Evolutionary conservation across 2,113 vertebrate genomes (phyloP).

Genomic region (Todiramphus saurophagus): DNA sequence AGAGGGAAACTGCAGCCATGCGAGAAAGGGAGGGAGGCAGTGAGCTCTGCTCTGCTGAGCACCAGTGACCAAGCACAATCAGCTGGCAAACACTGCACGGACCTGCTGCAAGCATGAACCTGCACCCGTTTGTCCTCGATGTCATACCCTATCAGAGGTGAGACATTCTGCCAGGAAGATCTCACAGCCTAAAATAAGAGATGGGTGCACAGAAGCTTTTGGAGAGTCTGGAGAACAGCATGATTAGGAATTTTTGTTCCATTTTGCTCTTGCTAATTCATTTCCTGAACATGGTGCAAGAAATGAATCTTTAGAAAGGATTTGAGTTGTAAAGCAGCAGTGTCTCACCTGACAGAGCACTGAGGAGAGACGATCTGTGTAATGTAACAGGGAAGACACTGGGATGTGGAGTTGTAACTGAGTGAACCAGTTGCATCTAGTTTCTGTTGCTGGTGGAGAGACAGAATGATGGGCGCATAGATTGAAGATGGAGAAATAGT

Average conservation of each 20-base stretch:
- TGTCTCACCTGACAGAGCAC: background rate
- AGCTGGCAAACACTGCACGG: background rate
- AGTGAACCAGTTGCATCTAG: background rate
- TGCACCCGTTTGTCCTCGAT: background rate
- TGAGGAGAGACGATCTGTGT: background rate
- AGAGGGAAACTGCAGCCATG: background rate
- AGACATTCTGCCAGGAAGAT: background rate
- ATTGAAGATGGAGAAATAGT: background rate
- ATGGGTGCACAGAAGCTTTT: background rate
- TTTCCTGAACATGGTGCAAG: background rate
- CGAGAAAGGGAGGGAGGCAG: background rate
- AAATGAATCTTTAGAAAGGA: background rate
- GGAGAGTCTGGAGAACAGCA: background rate
- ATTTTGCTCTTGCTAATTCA: background rate
- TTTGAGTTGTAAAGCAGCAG: background rate
- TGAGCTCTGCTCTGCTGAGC: background rate
- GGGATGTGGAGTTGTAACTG: accelerated
- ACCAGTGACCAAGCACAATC: accelerated
- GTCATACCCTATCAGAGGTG: background rate
- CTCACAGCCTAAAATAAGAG: background rate
- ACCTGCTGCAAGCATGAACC: background rate
- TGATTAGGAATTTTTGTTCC: background rate
- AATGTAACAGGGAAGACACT: too few relatives aligned
- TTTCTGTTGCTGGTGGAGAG: background rate
- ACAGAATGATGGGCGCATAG: background rate